Evolutionary conservation across 2,113 vertebrate genomes (phyloP).

Genomic region (Ibidorhyncha struthersii): DNA sequence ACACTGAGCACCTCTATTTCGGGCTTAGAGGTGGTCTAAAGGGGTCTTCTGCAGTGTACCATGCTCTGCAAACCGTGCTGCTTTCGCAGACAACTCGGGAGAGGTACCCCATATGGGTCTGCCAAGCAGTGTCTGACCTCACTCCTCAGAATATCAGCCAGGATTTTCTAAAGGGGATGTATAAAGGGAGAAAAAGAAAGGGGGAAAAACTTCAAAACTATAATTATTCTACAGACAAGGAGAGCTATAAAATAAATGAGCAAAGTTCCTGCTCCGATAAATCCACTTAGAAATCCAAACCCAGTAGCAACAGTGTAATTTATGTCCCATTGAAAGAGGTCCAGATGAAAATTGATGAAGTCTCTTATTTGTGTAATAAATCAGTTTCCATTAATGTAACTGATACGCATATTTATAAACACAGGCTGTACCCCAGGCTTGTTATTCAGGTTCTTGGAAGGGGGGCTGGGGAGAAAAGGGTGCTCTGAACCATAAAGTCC

Average conservation of each 20-base stretch:
- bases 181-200: neutral
- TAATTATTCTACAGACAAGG: conserved; percentile 13
- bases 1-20: neutral
- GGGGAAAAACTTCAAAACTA: neutral
- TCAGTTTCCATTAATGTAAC: conserved; percentile 54
- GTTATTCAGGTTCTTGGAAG: neutral
- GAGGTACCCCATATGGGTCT: neutral
- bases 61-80: neutral
- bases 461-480: neutral
- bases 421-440: neutral
- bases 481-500: neutral
- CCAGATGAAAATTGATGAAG: conserved; percentile 54
- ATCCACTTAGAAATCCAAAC: conserved; percentile 60
- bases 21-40: neutral
- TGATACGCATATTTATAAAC: conserved; percentile 34
- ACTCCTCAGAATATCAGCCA: neutral
- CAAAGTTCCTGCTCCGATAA: conserved; percentile 30
- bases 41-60: accelerated
- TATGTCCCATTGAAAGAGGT: conserved; percentile 40
- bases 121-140: neutral
- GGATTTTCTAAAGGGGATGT: neutral
- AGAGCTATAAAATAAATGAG: conserved; percentile 57
- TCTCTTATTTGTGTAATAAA: conserved; percentile 56
- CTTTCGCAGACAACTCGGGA: neutral
- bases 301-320: conserved; percentile 48